Evolutionary conservation across 2,113 vertebrate species (phyloP).

Genomic region (Lipotes vexillifer): DNA sequence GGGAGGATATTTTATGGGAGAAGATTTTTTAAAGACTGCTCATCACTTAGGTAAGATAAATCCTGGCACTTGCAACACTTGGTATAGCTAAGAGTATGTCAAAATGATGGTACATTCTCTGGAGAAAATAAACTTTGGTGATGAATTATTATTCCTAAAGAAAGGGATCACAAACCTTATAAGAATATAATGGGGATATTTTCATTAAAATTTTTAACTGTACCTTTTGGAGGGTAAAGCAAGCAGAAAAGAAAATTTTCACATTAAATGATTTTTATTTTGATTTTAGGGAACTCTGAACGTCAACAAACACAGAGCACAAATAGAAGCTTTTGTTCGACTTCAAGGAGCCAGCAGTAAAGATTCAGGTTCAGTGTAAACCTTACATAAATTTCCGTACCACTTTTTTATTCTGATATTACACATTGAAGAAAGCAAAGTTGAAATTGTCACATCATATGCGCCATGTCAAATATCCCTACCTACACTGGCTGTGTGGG

Average conservation of each 20-base stretch:
- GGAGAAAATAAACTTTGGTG: neutral
- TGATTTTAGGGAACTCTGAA: slow-evolving; percentile 87
- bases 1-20: neutral
- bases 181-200: neutral
- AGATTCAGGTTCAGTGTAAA: slow-evolving; percentile 84
- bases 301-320: slow-evolving; percentile 92
- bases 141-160: neutral
- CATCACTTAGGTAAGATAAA: neutral
- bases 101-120: neutral
- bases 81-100: neutral
- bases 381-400: neutral
- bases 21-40: neutral
- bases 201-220: neutral
- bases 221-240: neutral
- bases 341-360: slow-evolving; percentile 85
- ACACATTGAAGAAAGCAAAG: neutral
- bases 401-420: neutral
- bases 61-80: neutral
- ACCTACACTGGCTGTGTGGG: neutral
- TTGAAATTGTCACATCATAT: fast-evolving
- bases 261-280: neutral
- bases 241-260: neutral
- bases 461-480: neutral
- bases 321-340: slow-evolving; percentile 89
- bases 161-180: neutral